phyloP scores from a whole-genome alignment of 2,888 invertebrate genomes.

The Eristalis arbustorum region DNA sequence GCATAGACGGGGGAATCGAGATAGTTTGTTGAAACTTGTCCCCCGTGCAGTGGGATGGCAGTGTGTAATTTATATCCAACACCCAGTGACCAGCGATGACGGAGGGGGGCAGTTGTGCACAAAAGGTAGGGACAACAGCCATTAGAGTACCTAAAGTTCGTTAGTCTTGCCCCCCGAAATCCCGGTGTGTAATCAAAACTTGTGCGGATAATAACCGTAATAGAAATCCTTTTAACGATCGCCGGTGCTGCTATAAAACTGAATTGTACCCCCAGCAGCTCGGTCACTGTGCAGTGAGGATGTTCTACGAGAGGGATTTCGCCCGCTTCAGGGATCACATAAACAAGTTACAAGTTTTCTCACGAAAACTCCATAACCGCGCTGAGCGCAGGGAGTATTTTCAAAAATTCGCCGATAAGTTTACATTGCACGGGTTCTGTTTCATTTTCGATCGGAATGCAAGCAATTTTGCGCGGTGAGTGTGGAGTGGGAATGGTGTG shows the following conservation, averaged over 20 bases:
- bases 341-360: slow-evolving; percentile 53
- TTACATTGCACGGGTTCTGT: slow-evolving; percentile 42
- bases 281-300: slow-evolving; percentile 30
- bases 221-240: slow-evolving; percentile 65
- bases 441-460: slow-evolving; percentile 40
- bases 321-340: slow-evolving; percentile 19
- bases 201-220: slow-evolving; percentile 61
- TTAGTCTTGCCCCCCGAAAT: slow-evolving; percentile 45
- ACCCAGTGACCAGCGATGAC: background rate
- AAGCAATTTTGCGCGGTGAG: slow-evolving; percentile 38
- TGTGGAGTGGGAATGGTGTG: background rate
- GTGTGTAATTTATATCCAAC: slow-evolving; percentile 34
- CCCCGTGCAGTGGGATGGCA: background rate
- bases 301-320: slow-evolving; percentile 57
- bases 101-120: background rate
- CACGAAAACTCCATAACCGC: slow-evolving; percentile 39
- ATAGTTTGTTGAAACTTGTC: slow-evolving; percentile 51
- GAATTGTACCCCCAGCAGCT: slow-evolving; percentile 11
- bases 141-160: slow-evolving; percentile 31
- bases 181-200: slow-evolving; percentile 59
- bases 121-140: slow-evolving; percentile 31
- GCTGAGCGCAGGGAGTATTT: slow-evolving; percentile 27
- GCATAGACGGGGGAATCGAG: background rate
- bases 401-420: slow-evolving; percentile 50
- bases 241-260: slow-evolving; percentile 50